Conservation (phyloP, 2,113 vertebrate genomes). For the Accipiter virgatus region DNA sequence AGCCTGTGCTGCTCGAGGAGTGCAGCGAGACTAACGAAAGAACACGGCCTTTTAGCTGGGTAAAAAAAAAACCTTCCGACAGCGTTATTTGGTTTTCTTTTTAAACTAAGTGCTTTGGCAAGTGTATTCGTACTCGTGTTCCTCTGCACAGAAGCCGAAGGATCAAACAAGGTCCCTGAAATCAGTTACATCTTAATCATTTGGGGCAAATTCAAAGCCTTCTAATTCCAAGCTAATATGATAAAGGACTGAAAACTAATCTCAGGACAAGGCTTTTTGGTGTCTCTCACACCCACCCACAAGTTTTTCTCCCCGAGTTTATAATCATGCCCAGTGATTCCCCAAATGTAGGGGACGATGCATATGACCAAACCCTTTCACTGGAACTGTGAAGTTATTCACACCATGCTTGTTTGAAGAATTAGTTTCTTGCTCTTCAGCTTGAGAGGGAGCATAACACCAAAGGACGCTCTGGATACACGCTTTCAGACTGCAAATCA, state of each 20-base stretch:
- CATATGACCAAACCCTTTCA: neutral
- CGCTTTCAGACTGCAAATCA: neutral
- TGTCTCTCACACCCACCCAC: neutral
- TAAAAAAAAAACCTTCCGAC: neutral
- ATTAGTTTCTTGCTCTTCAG: neutral
- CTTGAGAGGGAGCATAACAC: neutral
- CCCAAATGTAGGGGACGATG: neutral
- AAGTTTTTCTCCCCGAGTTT: neutral
- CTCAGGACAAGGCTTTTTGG: neutral
- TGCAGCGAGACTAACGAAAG: neutral
- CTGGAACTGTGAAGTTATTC: neutral
- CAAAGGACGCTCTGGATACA: neutral
- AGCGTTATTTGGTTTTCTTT: neutral
- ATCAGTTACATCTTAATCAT: neutral
- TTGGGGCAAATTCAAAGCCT: neutral
- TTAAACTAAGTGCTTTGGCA: neutral
- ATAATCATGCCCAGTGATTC: neutral
- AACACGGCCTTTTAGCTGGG: neutral
- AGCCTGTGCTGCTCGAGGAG: neutral
- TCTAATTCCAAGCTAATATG: too few species aligned
- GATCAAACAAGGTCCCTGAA: fast-evolving
- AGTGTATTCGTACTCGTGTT: neutral
- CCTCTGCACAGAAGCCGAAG: neutral
- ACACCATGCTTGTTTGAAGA: neutral
- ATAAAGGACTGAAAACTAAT: neutral